phyloP scores from a whole-genome alignment of 2,888 invertebrate genomes.

The Tromatobia lineatoria region DNA sequence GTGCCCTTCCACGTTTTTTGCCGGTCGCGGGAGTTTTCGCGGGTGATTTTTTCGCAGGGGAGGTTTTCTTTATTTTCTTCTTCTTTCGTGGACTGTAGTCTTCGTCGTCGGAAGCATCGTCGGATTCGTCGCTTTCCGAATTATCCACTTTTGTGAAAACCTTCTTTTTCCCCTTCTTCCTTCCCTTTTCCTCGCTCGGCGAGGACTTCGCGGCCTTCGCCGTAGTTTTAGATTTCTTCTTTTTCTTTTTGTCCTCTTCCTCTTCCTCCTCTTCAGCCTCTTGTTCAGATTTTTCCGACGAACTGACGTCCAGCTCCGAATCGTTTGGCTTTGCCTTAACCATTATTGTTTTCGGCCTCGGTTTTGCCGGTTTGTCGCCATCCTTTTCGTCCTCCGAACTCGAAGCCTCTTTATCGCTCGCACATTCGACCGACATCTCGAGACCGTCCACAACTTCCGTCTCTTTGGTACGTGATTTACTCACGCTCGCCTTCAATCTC shows the following conservation, averaged over 20 bases:
- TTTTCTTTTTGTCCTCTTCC: constrained; percentile 65
- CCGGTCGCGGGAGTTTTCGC: constrained; percentile 68
- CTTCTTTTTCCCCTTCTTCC: constrained; percentile 72
- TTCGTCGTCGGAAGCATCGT: constrained; percentile 79
- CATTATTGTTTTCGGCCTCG: constrained; percentile 80
- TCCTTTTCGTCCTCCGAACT: constrained; percentile 76
- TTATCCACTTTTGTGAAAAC: constrained; percentile 69
- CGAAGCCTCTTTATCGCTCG: constrained; percentile 81
- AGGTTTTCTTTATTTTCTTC: constrained; percentile 75
- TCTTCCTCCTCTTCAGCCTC: constrained; percentile 55
- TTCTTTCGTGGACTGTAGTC: constrained; percentile 80
- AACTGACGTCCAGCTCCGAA: constrained; percentile 81
- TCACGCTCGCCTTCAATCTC: constrained; percentile 55
- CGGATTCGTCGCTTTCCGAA: constrained; percentile 78
- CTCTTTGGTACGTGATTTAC: constrained; percentile 70
- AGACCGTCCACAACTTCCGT: constrained; percentile 81
- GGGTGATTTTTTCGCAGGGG: constrained; percentile 69
- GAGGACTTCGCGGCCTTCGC: constrained; percentile 52
- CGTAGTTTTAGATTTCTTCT: constrained; percentile 52
- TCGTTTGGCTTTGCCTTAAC: constrained; percentile 81
- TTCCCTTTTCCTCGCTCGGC: constrained; percentile 66
- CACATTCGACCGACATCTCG: constrained; percentile 82
- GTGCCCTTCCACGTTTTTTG: constrained; percentile 71
- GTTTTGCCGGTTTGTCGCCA: constrained; percentile 70
- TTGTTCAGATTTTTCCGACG: constrained; percentile 76